A percentile compares a stretch with the other conserved stretches of the same genome.
Conservation (phyloP, 2,888 invertebrate species). For the Gymnosoma rotundatum region DNA sequence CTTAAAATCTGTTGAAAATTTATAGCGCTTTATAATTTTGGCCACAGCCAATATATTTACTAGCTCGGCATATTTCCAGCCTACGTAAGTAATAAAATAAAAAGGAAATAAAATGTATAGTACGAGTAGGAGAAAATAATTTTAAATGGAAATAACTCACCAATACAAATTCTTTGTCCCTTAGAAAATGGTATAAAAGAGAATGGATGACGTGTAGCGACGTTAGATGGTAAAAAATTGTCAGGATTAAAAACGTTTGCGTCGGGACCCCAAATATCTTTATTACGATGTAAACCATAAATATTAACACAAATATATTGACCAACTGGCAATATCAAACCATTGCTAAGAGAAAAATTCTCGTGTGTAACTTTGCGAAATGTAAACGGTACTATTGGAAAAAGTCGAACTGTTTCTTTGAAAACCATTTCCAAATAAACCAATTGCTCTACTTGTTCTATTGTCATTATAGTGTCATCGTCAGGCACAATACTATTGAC, state of each 20-base stretch:
- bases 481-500: constrained; percentile 72
- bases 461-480: constrained; percentile 72
- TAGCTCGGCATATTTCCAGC: constrained; percentile 77
- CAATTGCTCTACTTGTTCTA: constrained; percentile 76
- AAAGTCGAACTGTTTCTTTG: constrained; percentile 78
- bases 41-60: constrained; percentile 77
- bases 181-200: constrained; percentile 79
- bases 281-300: constrained; percentile 78
- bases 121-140: background rate
- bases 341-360: constrained; percentile 74
- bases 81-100: constrained; percentile 70
- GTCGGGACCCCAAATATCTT: constrained; percentile 78
- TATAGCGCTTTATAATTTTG: constrained; percentile 76
- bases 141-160: background rate
- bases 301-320: constrained; percentile 76
- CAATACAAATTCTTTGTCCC: constrained; percentile 74
- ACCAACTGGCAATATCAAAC: constrained; percentile 76
- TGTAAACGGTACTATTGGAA: constrained; percentile 77
- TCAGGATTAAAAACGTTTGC: constrained; percentile 80
- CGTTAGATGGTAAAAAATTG: constrained; percentile 78
- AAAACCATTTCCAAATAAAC: constrained; percentile 77
- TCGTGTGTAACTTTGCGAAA: constrained; percentile 72
- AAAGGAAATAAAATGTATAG: background rate
- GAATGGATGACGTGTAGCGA: constrained; percentile 77
- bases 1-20: constrained; percentile 75